Evolutionary conservation across 2,113 vertebrate genomes (phyloP), one percentile per base, ranked within the genome.

Genomic region (Pelusios castaneus): DNA sequence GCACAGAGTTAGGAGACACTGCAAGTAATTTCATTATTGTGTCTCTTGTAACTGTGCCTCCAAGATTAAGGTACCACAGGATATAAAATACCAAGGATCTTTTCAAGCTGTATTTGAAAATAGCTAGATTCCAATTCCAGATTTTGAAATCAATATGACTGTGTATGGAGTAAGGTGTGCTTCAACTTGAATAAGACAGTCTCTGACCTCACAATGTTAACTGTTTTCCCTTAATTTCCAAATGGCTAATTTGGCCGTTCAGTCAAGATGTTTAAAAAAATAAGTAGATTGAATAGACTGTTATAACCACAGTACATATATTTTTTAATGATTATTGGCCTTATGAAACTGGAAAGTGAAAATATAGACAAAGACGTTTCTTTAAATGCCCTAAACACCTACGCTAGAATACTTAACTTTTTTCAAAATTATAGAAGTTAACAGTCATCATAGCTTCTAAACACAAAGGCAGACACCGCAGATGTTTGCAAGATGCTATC

Each of bases 131-230:
- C 94, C 34, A 85, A 79, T 85, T 93, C 94, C 94, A 95, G 93
- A 96, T 88, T 89, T 83, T 91, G 85, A 91, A 93, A 95, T 76
- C 92, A 91, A 51, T 80, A 84, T 58, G 92, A 92, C 79, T 84
- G 89, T 83, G 80, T 89, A 58, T 51, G 84, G 77, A 87, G 80
- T 82, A 96, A 96, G 94, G 94, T 89, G 93, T 91, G 96, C 94
- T 91, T 80, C 41, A 75, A 25, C 24, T 90, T 91, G 80, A 58
- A 86, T 92, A 95, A 92, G 78, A 92, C 90, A 89, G 54, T 84
- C 91, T 84, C 54, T 91, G 55, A 90, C n/a, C 49, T 67, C 56
- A 78, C 1, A 95, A 75, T 58, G 77, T 92, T 85, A 52, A 93
- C 89, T 34, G 70, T 92, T 93, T 96, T 75, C 70, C 88, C 58